Evolutionary conservation across 1,140 invertebrate genomes (phyloP), one percentile per base, ranked within the genome.

Genomic region (Odontomachus brunneus): DNA sequence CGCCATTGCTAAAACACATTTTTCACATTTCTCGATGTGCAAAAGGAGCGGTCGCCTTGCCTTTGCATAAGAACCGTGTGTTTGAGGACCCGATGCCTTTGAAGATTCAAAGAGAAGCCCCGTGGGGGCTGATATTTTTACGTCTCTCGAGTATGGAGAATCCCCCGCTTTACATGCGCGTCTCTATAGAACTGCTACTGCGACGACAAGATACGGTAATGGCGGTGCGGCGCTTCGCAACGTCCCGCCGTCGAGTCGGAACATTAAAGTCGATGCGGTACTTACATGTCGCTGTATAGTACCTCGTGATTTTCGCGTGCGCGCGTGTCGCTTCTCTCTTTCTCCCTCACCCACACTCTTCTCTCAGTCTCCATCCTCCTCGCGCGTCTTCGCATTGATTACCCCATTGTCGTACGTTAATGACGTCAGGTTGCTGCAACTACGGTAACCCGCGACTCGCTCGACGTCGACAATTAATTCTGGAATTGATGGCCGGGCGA

Each of bases 381-480:
- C 29, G 2, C 5, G 11, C 53, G n/a, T 85, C 49, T 24, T 55
- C 71, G 53, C 72, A 82, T 73, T 74, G 71, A 62, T 85, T 71
- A 29, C 29, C 76, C 71, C 62, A 14, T 48, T 63, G 49, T 80
- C 71, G 59, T 51, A 63, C 48, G 49, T 75, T 75, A 82, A 80
- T 80, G 75, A 80, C 51, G 75, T 80, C 75, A 80, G 75, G 65
- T 80, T 80, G 51, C 65, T 69, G 65, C 75, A 80, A 48, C 75
- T 69, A 80, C 75, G 69, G 48, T 80, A 80, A 80, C 29, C 17
- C 33, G 49, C 63, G 65, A 57, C 60, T 80, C 75, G 75, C 63
- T 57, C 75, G 65, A 78, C 63, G 29, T 69, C 65, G 65, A n/a
- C 59, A 38, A 82, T 82, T 82, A 75, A 82, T 82, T 82, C 60